Percentiles rank a stretch among this genome's conserved stretches.
Conservation (phyloP, 1,140 invertebrate genomes). For the Eubasilissa regina region DNA sequence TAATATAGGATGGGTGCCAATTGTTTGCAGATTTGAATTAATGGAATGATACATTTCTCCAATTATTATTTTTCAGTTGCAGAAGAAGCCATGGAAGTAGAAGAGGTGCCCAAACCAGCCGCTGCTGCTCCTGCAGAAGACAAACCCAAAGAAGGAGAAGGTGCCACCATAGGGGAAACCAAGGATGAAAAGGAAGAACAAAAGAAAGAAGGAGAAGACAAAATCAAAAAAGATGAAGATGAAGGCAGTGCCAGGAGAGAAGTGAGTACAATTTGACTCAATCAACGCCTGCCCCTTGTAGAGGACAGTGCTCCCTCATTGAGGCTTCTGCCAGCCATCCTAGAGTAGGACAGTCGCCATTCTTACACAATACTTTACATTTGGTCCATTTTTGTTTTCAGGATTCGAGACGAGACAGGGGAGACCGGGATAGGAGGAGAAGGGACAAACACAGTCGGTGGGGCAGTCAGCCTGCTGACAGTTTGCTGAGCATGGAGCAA, state of each 20-base stretch:
- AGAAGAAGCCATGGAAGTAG: conserved; percentile 57
- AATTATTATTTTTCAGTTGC: conserved; percentile 6
- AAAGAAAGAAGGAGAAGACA: not conserved
- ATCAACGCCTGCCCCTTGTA: not conserved
- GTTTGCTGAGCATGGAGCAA: conserved; percentile 12
- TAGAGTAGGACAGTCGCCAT: not conserved
- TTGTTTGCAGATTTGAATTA: not conserved
- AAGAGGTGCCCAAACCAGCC: conserved; percentile 44
- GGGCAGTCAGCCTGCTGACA: conserved; percentile 35
- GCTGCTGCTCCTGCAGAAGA: conserved; percentile 13
- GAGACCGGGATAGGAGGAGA: conserved; percentile 40
- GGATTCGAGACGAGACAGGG: not conserved
- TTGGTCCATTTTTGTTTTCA: not conserved
- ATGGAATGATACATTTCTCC: not conserved
- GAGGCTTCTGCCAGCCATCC: not conserved
- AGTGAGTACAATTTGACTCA: conserved; percentile 18
- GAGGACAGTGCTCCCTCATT: no score
- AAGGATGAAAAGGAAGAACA: not conserved
- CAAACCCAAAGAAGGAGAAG: conserved; percentile 37
- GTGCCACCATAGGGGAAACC: not conserved
- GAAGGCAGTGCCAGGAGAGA: conserved; percentile 8
- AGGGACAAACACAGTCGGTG: conserved; percentile 56
- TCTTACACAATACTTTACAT: not conserved
- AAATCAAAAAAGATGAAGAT: conserved; percentile 19
- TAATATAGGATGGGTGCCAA: no score